Percentiles rank a stretch among this genome's conserved stretches.
phyloP scores from a whole-genome alignment of 2,113 vertebrate species.

The Athene cunicularia region DNA sequence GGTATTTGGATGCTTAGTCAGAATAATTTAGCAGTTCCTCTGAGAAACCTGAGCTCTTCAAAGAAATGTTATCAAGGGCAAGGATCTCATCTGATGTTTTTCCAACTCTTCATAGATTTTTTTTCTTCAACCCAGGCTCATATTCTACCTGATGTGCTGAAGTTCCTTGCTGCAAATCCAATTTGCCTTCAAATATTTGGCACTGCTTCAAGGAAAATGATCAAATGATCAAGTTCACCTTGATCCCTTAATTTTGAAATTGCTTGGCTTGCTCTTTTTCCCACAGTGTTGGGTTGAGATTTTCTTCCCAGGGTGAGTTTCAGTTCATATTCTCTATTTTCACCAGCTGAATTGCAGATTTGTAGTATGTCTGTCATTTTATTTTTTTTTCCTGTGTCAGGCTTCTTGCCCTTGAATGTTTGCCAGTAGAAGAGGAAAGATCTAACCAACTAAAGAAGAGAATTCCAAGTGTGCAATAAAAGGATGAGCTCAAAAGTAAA shows the following conservation, averaged over 20 bases:
- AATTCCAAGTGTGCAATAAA: not conserved
- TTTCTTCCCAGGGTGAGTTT: conserved; percentile 57
- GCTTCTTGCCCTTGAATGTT: conserved; percentile 68
- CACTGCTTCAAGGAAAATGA: conserved; percentile 69
- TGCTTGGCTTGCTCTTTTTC: conserved; percentile 51
- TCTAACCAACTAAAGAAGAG: not conserved
- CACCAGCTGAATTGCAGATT: conserved; percentile 67
- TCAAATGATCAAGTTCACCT: conserved; percentile 68
- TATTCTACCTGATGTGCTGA: conserved; percentile 66
- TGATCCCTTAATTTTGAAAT: conserved; percentile 68
- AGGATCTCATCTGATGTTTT: conserved; percentile 46
- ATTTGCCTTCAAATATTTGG: conserved; percentile 73
- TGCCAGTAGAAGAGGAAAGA: conserved; percentile 34
- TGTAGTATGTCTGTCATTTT: conserved; percentile 38
- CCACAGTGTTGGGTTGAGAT: conserved; percentile 27
- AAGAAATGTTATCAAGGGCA: conserved; percentile 16
- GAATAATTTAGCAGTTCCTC: conserved; percentile 37
- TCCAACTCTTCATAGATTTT: conserved; percentile 33
- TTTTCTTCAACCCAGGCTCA: conserved; percentile 23
- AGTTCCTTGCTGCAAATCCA: conserved; percentile 66
- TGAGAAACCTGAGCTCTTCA: conserved; percentile 27
- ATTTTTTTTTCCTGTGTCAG: not conserved
- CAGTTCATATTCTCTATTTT: conserved; percentile 52
- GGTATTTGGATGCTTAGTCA: not conserved
- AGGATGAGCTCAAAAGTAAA: not conserved